A percentile compares a stretch with the other conserved stretches of the same genome.
These are phyloP conservation scores for Adela reaumurella DNA, from an alignment of 2,888 invertebrate species.

Conservation along the genomic window DNA sequence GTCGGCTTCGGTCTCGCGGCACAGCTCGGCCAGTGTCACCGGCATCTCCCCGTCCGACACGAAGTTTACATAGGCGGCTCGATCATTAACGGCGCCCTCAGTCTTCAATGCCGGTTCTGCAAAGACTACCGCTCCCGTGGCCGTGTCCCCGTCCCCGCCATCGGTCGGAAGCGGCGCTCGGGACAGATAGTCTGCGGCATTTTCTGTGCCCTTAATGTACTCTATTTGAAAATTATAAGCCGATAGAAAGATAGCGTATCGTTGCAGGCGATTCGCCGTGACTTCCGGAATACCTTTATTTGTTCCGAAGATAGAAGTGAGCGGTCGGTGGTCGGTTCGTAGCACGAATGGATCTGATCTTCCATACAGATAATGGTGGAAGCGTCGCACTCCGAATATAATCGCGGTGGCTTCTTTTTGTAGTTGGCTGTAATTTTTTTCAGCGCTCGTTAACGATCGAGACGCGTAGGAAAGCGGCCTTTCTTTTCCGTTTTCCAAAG, in stretches of 20 bases:
- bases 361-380: constrained; percentile 15
- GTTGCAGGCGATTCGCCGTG: constrained; percentile 15
- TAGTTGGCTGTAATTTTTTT: too few species aligned
- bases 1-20: constrained; percentile 8
- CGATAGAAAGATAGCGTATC: constrained; percentile 15
- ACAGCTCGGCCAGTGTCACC: constrained; percentile 7
- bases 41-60: constrained; percentile 10
- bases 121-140: neutral
- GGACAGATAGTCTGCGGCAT: constrained; percentile 13
- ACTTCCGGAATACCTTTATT: constrained; percentile 2
- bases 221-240: constrained; percentile 16
- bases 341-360: constrained; percentile 12
- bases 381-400: constrained; percentile 9
- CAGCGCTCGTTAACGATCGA: constrained; percentile 13
- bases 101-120: too few species aligned
- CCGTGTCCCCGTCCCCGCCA: constrained; percentile 1
- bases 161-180: constrained; percentile 6
- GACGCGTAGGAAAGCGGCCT: constrained; percentile 15
- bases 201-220: constrained; percentile 12
- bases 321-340: constrained; percentile 11
- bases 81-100: constrained; percentile 5
- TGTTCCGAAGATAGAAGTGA: constrained; percentile 5
- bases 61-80: constrained; percentile 12
- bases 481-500: constrained; percentile 9
- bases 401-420: too few species aligned